Evolutionary conservation across 2,797 vertebrate species (phyloP), one percentile per base, ranked within the genome.

Genomic region (Coccyzus lansbergi): DNA sequence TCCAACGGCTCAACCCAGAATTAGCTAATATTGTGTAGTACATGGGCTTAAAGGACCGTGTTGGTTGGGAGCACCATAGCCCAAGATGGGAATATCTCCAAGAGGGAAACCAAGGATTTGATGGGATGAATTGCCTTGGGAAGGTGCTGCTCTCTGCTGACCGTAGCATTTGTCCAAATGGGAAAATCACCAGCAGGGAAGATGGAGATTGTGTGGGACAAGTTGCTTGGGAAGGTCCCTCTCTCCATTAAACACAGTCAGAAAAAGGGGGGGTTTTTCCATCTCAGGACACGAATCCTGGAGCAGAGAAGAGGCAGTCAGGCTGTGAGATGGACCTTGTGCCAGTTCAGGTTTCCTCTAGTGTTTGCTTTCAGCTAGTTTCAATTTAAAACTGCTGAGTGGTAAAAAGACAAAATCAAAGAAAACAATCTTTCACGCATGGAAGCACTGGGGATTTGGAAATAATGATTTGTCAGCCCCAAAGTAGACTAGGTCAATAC

Each of bases 11-110:
- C 33, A 20, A 3, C 34, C 11, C n/a, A 33, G 46, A 21, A 48
- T 31, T 7, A 59, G 21, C 10, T 4, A 5, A 28, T 3, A 26
- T 46, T 3, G 3, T 0, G 0, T 3, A 2, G 2, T 7, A 48
- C n/a, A 12, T 36, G 46, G 56, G 11, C 12, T 31, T 16, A 12
- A 48, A 65, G n/a, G n/a, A 24, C 12, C 6, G 0, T 0, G 12
- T 4, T 29, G 52, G 18, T 34, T 70, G 77, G 24, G 12, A 81
- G 26, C 0, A 0, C 6, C 1, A 0, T 13, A 71, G 34, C 3
- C 26, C 69, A 15, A 20, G 46, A 15, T 11, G 10, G 17, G 29
- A 53, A 53, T 29, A 53, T 31, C 29, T 31, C 52, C 17, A 31
- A 5, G 4, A 68, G 10, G 40, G 21, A 87, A 68, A 16, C 1